Conservation (phyloP, 1,140 invertebrate genomes). For the Drosophila novamexicana region DNA sequence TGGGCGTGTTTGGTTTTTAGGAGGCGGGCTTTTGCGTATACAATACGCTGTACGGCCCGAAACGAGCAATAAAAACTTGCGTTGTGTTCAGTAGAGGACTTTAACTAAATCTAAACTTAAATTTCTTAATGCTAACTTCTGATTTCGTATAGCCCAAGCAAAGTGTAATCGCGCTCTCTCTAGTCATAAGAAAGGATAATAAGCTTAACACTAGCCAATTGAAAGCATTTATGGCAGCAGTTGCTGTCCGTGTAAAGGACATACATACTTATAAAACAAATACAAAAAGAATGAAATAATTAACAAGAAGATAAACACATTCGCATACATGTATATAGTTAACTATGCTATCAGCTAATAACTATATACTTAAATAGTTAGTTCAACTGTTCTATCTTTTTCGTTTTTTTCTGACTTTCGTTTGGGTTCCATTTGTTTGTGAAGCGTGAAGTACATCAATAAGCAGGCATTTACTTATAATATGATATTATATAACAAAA, state of each 20-base stretch:
- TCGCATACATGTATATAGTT: slow-evolving; percentile 37
- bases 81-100: slow-evolving; percentile 49
- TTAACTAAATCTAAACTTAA: slow-evolving; percentile 19
- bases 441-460: slow-evolving; percentile 56
- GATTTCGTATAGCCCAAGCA: slow-evolving; percentile 2
- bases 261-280: slow-evolving; percentile 33
- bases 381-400: slow-evolving; percentile 35
- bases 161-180: slow-evolving; percentile 39
- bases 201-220: slow-evolving; percentile 80
- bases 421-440: slow-evolving; percentile 37
- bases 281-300: not conserved
- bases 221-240: slow-evolving; percentile 64
- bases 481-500: slow-evolving; percentile 19
- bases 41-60: slow-evolving; percentile 19
- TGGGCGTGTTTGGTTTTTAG: slow-evolving; percentile 7
- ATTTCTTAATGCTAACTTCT: not conserved
- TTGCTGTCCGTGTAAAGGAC: slow-evolving; percentile 42
- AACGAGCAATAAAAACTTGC: slow-evolving; percentile 46
- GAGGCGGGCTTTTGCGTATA: slow-evolving; percentile 30
- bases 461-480: slow-evolving; percentile 45
- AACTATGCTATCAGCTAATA: slow-evolving; percentile 46
- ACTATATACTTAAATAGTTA: slow-evolving; percentile 51
- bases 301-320: slow-evolving; percentile 1
- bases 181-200: slow-evolving; percentile 54
- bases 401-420: slow-evolving; percentile 31